Evolutionary conservation across 92 coral and sea anemone species (phyloP), one percentile per base, ranked within the genome.

Genomic region (Umimayanthus kanabou): DNA sequence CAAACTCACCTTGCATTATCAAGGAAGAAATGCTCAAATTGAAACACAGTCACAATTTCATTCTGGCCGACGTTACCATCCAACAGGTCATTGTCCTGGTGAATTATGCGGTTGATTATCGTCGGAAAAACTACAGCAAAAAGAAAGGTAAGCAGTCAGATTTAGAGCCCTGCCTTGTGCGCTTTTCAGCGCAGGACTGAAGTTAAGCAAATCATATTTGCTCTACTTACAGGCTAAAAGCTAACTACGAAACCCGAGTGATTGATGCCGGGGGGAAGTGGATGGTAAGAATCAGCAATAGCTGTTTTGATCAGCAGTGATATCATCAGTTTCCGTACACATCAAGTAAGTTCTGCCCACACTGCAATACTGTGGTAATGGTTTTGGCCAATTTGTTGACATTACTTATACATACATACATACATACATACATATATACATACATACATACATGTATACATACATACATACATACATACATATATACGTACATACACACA

Each of bases 1-100:
- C 26, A 47, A 40, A 33, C 80, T 77, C 71, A 97, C 99, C 99
- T 95, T 14, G 96, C 88, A 49, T 91, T 92, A 57, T 92, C 95
- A 73, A 95, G 88, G 81, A 97, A 91, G 90, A 92, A 97, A 87
- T 93, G 96, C 71, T 96, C 98, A 81, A 96, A 97, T 88, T 97
- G 99, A 81, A 93, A 97, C n/a, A 97, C 95, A 23, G 94, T 88
- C 4, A 97, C 88, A 40, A 95, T 87, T 33, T 96, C 95, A 71
- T 95, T 94, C 70, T 91, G 92, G n/a, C 91, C 92, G 0, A 90
- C 73, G 80, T 76, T 89, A 66, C 88, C 87, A 28, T 92, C 87
- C 29, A 93, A 74, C 16, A 97, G 75, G 65, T 93, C 94, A 40
- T 89, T 92, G 81, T 97, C 96, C 81, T 97, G 98, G 71, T 93